Evolutionary conservation across 2,113 vertebrate genomes (phyloP).

Genomic region (Laterallus jamaicensis): DNA sequence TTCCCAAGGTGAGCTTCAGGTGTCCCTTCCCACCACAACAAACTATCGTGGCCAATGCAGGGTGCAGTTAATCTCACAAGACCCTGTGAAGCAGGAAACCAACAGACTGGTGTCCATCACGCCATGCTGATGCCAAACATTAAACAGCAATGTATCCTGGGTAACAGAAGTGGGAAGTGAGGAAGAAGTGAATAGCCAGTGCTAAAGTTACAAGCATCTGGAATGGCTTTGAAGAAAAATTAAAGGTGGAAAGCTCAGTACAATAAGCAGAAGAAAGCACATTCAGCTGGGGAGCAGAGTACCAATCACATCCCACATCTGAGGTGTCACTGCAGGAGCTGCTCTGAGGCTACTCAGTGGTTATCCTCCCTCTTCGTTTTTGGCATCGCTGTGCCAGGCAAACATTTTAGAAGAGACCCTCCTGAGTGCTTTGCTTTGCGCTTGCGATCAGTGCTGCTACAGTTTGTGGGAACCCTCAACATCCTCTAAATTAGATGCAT

Average conservation of each 20-base stretch:
- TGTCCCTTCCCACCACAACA: background rate
- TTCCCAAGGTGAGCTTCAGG: background rate
- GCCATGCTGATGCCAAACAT: background rate
- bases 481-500: background rate
- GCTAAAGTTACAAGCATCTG: background rate
- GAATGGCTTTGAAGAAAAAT: background rate
- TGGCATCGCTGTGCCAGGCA: background rate
- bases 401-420: background rate
- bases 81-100: rapidly evolving
- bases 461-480: background rate
- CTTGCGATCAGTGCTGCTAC: rapidly evolving
- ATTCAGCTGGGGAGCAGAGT: background rate
- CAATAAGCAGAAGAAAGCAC: rapidly evolving
- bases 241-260: background rate
- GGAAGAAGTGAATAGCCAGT: background rate
- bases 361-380: background rate
- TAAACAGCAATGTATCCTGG: rapidly evolving
- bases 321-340: background rate
- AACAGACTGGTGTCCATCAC: background rate
- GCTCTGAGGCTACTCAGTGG: background rate
- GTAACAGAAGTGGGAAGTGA: background rate
- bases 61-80: background rate
- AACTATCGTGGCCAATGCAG: background rate
- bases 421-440: background rate
- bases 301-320: rapidly evolving